Evolutionary conservation across 2,797 vertebrate genomes (phyloP), one percentile per base, ranked within the genome.

Genomic region (Gouania willdenowi): DNA sequence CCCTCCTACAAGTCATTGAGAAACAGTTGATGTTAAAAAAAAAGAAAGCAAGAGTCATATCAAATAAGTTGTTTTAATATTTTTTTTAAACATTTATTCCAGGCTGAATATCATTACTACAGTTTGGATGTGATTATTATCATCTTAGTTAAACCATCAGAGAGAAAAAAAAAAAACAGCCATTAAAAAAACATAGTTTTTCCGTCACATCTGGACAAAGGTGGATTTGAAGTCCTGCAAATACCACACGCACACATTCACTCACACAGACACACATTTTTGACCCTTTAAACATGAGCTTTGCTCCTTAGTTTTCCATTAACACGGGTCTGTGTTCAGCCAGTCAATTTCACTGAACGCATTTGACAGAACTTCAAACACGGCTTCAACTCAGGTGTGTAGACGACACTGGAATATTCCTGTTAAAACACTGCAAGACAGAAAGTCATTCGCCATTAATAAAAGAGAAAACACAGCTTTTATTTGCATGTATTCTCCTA

Each of bases 91-190:
- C 95, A 94, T 91, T 90, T 90, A 95, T 90, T 90, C 86, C 92
- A 96, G 93, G 91, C 91, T 91, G 90, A 91, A 91, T 92, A 77
- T 83, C 63, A 62, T 82, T 72, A 95, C 89, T 91, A 94, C 92
- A 92, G 91, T 90, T 92, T 92, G 88, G 88, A 95, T 92, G 95
- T 88, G 84, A 85, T 89, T 82, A 83, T 87, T 92, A 92, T 90
- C 92, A 89, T 91, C 88, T 91, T 88, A 88, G 88, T 88, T 89
- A 89, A 93, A 73, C 62, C 70, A 80, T 81, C 47, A 66, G 75
- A n/a, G n/a, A n/a, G n/a, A n/a, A n/a, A 88, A 88, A 89, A 92
- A 84, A 79, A 86, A 86, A 87, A 86, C 78, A 81, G 78, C 81
- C 56, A 82, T 77, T n/a, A n/a, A 83, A 52, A 87, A 85, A 87